Percentiles rank a stretch among this genome's conserved stretches.
Evolutionary conservation across 2,797 vertebrate species (phyloP).

Genomic region (Crotalus adamanteus): DNA sequence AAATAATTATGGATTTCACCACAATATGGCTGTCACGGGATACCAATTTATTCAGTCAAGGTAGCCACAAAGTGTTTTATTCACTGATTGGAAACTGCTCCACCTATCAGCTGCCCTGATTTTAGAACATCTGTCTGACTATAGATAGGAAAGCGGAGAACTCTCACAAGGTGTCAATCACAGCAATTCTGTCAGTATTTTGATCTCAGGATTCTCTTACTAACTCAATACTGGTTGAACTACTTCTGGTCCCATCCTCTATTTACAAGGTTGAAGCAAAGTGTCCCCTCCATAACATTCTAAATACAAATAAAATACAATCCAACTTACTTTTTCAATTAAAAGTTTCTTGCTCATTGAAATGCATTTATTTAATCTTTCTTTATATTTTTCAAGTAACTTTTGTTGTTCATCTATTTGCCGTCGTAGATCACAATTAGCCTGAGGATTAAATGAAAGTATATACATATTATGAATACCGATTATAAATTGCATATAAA

Average conservation of each 20-base stretch:
- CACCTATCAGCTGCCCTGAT: not conserved
- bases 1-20: not conserved
- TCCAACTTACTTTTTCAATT: conserved; percentile 91
- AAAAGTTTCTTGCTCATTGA: conserved; percentile 99
- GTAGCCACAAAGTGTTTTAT: not conserved
- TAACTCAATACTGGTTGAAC: not conserved
- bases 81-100: not conserved
- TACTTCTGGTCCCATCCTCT: not conserved
- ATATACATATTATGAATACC: not conserved
- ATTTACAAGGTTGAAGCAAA: not conserved
- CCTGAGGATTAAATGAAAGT: conserved; percentile 69
- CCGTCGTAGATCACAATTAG: conserved; percentile 99
- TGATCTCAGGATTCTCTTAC: not conserved
- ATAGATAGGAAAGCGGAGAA: not conserved
- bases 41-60: not conserved
- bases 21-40: not conserved
- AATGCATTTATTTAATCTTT: conserved; percentile 99
- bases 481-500: not conserved
- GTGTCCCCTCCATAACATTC: not conserved
- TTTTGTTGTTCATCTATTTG: conserved; percentile 99
- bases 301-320: not conserved
- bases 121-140: not conserved
- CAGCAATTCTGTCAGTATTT: not conserved
- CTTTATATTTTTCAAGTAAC: conserved; percentile 99
- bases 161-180: not conserved